A percentile compares a stretch with the other conserved stretches of the same genome.
Evolutionary conservation across 2,888 invertebrate genomes (phyloP).

Genomic region (Lomographa bimaculata): DNA sequence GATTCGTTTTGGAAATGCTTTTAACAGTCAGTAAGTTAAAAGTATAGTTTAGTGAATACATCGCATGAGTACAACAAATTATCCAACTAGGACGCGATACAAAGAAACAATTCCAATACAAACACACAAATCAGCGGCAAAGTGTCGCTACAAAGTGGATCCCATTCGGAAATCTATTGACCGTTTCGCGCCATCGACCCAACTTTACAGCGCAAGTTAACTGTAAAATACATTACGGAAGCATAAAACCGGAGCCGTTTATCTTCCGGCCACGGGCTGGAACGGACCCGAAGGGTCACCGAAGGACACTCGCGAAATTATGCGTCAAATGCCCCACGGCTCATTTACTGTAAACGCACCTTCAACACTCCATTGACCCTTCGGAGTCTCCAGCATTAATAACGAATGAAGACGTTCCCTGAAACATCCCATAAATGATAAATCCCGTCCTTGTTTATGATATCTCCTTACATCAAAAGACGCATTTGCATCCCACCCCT

Average conservation of each 20-base stretch:
- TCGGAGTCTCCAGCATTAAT: conserved; percentile 58
- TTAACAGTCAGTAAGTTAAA: not conserved
- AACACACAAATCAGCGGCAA: conserved; percentile 5
- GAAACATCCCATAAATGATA: conserved; percentile 37
- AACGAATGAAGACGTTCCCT: conserved; percentile 51
- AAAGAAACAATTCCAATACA: no score
- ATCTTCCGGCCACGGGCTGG: conserved; percentile 42
- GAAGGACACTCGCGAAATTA: conserved; percentile 62
- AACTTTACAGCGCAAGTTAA: conserved; percentile 32
- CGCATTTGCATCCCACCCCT: conserved; percentile 1
- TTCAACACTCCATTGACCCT: conserved; percentile 68
- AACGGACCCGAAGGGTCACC: conserved; percentile 29
- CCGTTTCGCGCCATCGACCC: conserved; percentile 30
- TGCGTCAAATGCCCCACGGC: conserved; percentile 73
- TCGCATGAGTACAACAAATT: no score
- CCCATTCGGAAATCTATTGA: conserved; percentile 29
- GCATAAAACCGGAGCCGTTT: conserved; percentile 53
- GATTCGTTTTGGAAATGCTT: no score
- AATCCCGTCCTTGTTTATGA: conserved; percentile 49
- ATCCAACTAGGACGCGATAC: no score
- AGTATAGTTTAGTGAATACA: no score
- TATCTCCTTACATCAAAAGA: conserved; percentile 35
- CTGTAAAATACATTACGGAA: conserved; percentile 40
- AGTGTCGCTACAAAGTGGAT: conserved; percentile 9
- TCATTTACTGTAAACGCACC: conserved; percentile 72